These are phyloP conservation scores for Philhelius pedissequus DNA, from an alignment of 2,888 invertebrate genomes.

Conservation along the genomic window DNA sequence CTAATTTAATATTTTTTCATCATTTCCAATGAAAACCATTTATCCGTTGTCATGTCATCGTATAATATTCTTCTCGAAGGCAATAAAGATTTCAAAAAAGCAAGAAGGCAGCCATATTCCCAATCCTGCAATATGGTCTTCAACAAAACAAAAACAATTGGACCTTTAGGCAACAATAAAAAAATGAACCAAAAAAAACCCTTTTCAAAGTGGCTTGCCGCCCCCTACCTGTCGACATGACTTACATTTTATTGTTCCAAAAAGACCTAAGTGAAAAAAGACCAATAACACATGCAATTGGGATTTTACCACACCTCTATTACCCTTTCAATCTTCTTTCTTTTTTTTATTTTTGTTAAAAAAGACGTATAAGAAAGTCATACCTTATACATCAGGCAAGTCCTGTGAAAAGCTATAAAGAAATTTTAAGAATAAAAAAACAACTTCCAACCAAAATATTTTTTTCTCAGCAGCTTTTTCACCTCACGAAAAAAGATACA, in stretches of 20 bases:
- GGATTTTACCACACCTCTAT: constrained; percentile 57
- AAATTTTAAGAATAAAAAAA: constrained; percentile 20
- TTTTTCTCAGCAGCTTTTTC: neutral
- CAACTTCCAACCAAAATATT: constrained; percentile 34
- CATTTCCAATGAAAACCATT: constrained; percentile 21
- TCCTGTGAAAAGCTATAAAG: constrained; percentile 44
- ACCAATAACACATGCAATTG: constrained; percentile 66
- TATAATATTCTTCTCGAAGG: constrained; percentile 1
- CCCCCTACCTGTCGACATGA: constrained; percentile 7
- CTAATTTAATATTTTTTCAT: constrained; percentile 4
- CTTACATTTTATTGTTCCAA: constrained; percentile 50
- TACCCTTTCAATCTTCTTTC: constrained; percentile 46
- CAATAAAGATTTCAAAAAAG: constrained; percentile 42
- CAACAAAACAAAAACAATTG: constrained; percentile 59
- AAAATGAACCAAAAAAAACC: constrained; percentile 9
- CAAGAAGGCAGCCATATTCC: neutral
- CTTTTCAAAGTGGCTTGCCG: constrained; percentile 9
- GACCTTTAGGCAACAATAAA: constrained; percentile 41
- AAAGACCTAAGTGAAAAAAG: constrained; percentile 39
- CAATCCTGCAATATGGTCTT: constrained; percentile 25
- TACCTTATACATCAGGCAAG: neutral
- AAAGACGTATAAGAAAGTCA: neutral
- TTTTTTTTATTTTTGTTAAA: constrained; percentile 41
- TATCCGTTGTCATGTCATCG: constrained; percentile 3
- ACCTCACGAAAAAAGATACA: constrained; percentile 1